Evolutionary conservation across 2,113 vertebrate species (phyloP).

Genomic region (Bothrops jararaca): DNA sequence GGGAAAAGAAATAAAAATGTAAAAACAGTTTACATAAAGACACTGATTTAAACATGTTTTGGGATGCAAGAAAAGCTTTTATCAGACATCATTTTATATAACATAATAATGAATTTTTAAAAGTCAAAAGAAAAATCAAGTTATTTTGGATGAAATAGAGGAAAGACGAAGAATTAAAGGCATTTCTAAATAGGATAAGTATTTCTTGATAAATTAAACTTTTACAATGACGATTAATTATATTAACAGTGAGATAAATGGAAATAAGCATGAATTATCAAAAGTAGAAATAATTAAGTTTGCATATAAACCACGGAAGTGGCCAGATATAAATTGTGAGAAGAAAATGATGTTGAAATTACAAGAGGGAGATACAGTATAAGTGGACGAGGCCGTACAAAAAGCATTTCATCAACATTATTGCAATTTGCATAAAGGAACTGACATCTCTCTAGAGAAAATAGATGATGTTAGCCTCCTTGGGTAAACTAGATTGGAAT

Average conservation of each 20-base stretch:
- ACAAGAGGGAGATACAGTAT: background rate
- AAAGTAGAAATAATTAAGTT: background rate
- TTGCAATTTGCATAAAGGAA: background rate
- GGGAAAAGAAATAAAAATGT: background rate
- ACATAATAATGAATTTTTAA: background rate
- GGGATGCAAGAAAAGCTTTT: background rate
- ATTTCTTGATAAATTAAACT: background rate
- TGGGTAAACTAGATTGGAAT: background rate
- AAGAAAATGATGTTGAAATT: background rate
- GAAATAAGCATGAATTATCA: background rate
- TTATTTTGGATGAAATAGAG: background rate
- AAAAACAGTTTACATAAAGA: background rate
- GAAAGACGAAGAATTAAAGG: background rate
- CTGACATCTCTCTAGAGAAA: background rate
- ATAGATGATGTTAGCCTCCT: background rate
- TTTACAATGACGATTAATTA: background rate
- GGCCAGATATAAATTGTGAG: background rate
- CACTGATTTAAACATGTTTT: background rate
- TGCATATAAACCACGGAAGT: background rate
- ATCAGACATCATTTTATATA: background rate
- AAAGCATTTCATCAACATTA: background rate
- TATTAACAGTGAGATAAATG: background rate
- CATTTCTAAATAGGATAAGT: background rate
- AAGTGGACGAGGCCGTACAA: background rate
- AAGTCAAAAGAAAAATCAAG: background rate